phyloP scores from a whole-genome alignment of 2,797 vertebrate genomes.

The Helicolenus hilgendorfi region DNA sequence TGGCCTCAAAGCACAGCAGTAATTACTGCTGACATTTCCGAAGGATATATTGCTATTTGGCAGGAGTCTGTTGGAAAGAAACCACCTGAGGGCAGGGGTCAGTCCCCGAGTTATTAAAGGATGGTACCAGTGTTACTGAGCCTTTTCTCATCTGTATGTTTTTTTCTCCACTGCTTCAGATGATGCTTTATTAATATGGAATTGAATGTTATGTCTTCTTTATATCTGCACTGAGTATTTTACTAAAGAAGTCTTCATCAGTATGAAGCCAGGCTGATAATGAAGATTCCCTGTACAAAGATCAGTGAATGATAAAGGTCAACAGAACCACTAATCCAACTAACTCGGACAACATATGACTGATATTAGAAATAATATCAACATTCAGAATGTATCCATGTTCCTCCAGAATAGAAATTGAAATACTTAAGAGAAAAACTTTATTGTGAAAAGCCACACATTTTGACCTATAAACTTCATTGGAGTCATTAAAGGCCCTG shows the following conservation, averaged over 20 bases:
- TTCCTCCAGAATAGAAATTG: background rate
- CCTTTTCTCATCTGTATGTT: conserved; percentile 7
- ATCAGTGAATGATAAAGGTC: background rate
- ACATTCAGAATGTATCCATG: background rate
- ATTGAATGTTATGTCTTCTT: background rate
- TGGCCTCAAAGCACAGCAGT: conserved; percentile 67
- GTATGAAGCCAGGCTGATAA: background rate
- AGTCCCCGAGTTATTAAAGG: conserved; percentile 59
- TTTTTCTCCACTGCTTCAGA: background rate
- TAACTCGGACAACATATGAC: background rate
- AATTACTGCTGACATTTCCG: conserved; percentile 83
- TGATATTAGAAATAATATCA: background rate
- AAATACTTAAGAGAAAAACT: background rate
- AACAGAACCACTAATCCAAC: background rate
- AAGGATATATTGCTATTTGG: conserved; percentile 77
- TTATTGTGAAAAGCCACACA: background rate
- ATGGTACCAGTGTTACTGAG: background rate
- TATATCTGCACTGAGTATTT: background rate
- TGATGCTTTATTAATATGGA: background rate
- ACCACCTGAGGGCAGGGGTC: conserved; percentile 55
- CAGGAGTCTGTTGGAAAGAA: conserved; percentile 56
- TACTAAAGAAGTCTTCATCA: background rate
- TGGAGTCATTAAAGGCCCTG: background rate
- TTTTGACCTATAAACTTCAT: background rate
- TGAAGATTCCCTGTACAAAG: background rate